These are phyloP conservation scores for Psammodynastes pulverulentus DNA, from an alignment of 2,113 vertebrate species.

Conservation along the genomic window DNA sequence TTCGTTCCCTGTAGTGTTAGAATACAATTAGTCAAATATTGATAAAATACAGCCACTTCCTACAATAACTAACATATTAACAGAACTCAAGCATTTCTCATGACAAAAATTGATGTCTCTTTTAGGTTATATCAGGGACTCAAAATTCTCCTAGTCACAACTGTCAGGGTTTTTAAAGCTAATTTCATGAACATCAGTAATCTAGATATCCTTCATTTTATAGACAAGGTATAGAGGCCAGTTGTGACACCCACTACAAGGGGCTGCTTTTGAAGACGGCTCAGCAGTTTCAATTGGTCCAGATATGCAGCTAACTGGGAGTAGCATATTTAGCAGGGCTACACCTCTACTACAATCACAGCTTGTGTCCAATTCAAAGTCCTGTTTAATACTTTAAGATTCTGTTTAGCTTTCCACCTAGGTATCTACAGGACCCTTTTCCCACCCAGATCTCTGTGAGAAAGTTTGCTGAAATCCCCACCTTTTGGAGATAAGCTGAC, in stretches of 20 bases:
- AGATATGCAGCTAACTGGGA: not conserved
- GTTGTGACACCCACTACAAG: not conserved
- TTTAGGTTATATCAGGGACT: slow-evolving; percentile 20
- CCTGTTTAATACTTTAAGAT: not conserved
- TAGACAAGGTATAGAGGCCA: not conserved
- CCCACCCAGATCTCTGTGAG: not conserved
- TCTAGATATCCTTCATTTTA: slow-evolving; percentile 10
- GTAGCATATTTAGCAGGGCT: not conserved
- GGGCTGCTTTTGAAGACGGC: not conserved
- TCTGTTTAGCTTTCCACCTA: not conserved
- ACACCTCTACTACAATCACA: not conserved
- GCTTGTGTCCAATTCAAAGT: not conserved
- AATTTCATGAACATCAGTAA: not conserved
- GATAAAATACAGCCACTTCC: not conserved
- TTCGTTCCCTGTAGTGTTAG: slow-evolving; percentile 40
- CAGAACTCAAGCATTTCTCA: rapidly evolving
- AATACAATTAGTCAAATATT: slow-evolving; percentile 47
- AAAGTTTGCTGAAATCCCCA: not conserved
- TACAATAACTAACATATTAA: slow-evolving; percentile 28
- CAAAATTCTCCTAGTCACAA: not conserved
- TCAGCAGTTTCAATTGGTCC: not conserved
- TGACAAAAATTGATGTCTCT: slow-evolving; percentile 9
- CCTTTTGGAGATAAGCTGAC: not conserved
- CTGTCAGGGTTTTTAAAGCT: not conserved
- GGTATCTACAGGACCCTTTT: not conserved